phyloP scores from a whole-genome alignment of 2,797 vertebrate genomes.

The Chelonia mydas region DNA sequence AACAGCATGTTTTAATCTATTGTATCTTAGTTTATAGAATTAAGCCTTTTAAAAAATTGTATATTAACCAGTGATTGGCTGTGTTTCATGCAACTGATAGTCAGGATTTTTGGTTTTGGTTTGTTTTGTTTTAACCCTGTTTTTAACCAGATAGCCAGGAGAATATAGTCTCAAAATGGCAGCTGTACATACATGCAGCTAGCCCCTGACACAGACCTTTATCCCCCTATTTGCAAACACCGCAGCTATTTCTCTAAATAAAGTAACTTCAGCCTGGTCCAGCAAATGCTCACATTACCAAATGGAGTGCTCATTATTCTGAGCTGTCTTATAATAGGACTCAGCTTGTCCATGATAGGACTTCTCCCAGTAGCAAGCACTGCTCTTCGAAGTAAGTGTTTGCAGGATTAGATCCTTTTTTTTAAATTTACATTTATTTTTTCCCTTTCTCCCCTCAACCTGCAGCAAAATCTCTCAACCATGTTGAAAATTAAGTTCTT shows the following conservation, averaged over 20 bases:
- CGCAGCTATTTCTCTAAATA: slow-evolving; percentile 21
- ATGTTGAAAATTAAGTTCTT: slow-evolving; percentile 12
- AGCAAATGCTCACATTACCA: slow-evolving; percentile 7
- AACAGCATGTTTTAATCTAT: slow-evolving; percentile 5
- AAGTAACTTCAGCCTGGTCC: neutral
- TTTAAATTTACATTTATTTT: neutral
- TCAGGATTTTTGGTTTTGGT: neutral
- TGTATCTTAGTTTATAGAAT: neutral
- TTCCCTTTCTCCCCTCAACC: neutral
- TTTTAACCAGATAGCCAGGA: slow-evolving; percentile 3
- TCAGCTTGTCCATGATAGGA: neutral
- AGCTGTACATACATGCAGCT: neutral
- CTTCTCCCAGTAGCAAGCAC: slow-evolving; percentile 15
- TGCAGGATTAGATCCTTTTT: slow-evolving; percentile 35
- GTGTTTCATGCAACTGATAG: slow-evolving; percentile 11
- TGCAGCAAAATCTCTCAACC: slow-evolving; percentile 13
- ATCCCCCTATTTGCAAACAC: neutral
- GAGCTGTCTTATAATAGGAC: slow-evolving; percentile 1
- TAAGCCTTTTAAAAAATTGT: neutral
- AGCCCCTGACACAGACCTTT: slow-evolving; percentile 6
- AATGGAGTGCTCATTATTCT: neutral
- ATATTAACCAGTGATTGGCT: neutral
- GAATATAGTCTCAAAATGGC: neutral
- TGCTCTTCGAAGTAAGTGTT: slow-evolving; percentile 30
- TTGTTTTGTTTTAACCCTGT: neutral